phyloP scores from a whole-genome alignment of 2,888 invertebrate species.

The Augochlorella aurata region DNA sequence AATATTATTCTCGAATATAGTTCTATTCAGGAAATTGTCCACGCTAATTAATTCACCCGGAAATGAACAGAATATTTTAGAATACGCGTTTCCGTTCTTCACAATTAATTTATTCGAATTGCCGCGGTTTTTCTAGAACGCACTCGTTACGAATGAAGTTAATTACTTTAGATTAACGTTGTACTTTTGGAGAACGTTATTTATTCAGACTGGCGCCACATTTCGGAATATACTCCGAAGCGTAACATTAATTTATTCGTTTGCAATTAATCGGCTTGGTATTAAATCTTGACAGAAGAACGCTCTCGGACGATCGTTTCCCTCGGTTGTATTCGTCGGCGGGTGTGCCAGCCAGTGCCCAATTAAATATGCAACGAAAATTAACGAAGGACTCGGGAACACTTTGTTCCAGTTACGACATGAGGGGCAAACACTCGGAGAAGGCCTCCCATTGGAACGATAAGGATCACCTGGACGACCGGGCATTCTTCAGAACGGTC shows the following conservation, averaged over 20 bases:
- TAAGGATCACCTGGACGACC: constrained; percentile 85
- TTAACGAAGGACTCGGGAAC: constrained; percentile 14
- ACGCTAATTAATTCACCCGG: too few species aligned
- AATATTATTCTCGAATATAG: too few species aligned
- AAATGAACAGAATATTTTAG: background rate
- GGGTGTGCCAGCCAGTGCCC: background rate
- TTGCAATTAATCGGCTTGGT: too few species aligned
- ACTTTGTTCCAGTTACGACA: constrained; percentile 87
- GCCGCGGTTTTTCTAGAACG: too few species aligned
- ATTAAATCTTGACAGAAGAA: too few species aligned
- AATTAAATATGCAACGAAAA: background rate
- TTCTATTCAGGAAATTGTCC: too few species aligned
- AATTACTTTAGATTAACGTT: too few species aligned
- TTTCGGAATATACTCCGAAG: too few species aligned
- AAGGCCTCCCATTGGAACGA: constrained; percentile 89
- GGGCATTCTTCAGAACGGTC: constrained; percentile 88
- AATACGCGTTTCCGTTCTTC: background rate
- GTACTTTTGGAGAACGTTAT: background rate
- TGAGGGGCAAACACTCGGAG: constrained; percentile 84
- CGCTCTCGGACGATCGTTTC: background rate
- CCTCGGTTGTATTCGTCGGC: background rate
- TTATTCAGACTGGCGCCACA: too few species aligned
- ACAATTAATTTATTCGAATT: too few species aligned
- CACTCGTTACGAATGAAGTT: too few species aligned
- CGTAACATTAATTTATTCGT: too few species aligned